phyloP scores from a whole-genome alignment of 2,113 vertebrate species.

The Corythaeola cristata region DNA sequence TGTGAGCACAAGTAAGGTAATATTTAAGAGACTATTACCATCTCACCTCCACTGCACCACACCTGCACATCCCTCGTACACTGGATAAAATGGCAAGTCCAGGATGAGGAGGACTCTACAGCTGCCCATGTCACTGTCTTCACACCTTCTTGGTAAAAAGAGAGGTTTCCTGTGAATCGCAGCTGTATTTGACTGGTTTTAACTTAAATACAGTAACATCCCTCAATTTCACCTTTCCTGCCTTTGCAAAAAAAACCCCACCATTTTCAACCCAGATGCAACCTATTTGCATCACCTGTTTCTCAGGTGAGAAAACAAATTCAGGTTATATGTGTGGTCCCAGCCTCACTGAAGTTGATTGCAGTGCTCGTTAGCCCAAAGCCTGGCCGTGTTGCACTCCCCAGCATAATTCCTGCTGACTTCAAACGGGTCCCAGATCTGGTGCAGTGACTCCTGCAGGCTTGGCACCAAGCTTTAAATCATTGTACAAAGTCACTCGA shows the following conservation, averaged over 20 bases:
- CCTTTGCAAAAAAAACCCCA: background rate
- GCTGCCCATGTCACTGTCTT: background rate
- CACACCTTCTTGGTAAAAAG: background rate
- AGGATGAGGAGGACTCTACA: background rate
- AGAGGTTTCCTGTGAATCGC: background rate
- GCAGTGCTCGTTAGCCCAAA: background rate
- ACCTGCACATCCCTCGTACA: fast-evolving
- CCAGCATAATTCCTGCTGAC: background rate
- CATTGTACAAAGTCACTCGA: conserved; percentile 27
- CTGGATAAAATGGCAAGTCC: background rate
- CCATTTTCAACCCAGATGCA: background rate
- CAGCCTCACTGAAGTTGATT: background rate
- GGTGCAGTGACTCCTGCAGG: fast-evolving
- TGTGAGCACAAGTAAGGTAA: background rate
- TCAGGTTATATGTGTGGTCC: background rate
- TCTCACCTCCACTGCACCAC: background rate
- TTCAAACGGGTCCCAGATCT: background rate
- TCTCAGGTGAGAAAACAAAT: background rate
- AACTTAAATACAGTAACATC: background rate
- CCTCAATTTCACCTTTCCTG: background rate
- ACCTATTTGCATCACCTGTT: background rate
- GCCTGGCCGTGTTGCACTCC: background rate
- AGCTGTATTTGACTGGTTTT: background rate
- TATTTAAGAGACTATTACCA: background rate
- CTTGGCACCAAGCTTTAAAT: conserved; percentile 39